phyloP scores from a whole-genome alignment of 2,113 vertebrate species.

The Channa argus region DNA sequence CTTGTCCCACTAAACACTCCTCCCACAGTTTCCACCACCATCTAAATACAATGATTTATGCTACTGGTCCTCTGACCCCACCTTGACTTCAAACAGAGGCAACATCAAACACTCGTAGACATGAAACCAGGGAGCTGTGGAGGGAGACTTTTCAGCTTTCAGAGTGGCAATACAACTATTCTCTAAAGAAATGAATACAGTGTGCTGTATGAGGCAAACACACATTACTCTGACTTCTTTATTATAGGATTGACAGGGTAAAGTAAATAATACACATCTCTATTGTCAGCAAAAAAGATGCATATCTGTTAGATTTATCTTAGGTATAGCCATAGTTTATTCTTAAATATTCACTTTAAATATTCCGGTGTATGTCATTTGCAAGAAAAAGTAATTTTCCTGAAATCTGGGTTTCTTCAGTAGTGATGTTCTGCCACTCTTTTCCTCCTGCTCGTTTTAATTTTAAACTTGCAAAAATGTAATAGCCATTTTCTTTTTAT shows the following conservation, averaged over 20 bases:
- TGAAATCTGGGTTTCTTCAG: no score
- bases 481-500: no score
- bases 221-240: no score
- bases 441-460: no score
- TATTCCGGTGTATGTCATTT: no score
- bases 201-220: not conserved
- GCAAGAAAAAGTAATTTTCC: no score
- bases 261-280: no score
- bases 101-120: slow-evolving; percentile 76
- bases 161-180: not conserved
- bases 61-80: slow-evolving; percentile 85
- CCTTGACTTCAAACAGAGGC: slow-evolving; percentile 82
- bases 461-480: no score
- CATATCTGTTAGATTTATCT: not conserved
- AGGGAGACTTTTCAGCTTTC: not conserved
- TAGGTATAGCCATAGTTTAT: not conserved
- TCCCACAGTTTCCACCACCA: slow-evolving; percentile 48
- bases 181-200: not conserved
- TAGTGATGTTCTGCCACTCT: no score
- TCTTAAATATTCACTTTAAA: not conserved
- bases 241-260: no score
- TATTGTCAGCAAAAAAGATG: no score
- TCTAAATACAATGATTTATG: slow-evolving; percentile 88
- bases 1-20: slow-evolving; percentile 34
- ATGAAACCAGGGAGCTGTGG: slow-evolving; percentile 8